Base-by-base conservation (phyloP, 1,140 invertebrate species). In the Drosophila jambulina region DNA sequence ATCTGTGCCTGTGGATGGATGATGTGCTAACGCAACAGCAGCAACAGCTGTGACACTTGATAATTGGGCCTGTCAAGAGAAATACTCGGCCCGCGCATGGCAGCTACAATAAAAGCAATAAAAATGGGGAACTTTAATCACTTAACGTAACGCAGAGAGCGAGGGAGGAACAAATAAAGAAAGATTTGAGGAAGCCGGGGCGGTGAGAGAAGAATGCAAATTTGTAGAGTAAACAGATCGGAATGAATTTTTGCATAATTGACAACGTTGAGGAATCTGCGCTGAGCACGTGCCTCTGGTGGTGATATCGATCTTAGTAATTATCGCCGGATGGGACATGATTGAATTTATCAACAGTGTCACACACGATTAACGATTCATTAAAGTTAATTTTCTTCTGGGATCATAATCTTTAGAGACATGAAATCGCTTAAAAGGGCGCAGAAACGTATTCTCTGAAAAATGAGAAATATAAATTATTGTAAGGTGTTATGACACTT, bases 11-110 rank as follows among this genome's bases (percentile, higher is more conserved):
- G 10, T 27, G 25, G 60, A 67, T 48, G 34, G 61, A 49, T 49
- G 43, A 67, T 49, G 65, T 69, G 67, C 56, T 60, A 49, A 43
- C 40, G 19, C 23, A 60, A 54, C 82, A 81, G 64, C 78, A 43
- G 57, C 58, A 77, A 75, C 82, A 86, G 70, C 79, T 87, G 82
- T 78, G 53, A 59, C 71, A 63, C 65, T 79, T 79, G 83, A 80
- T 87, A 86, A 86, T 86, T 86, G 75, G 62, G 54, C 45, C 74
- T 79, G 82, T 79, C 82, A 86, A 85, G 65, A 68, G 75, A 70
- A 63, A 75, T 53, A 82, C 38, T 54, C 25, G 27, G 38, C 53
- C 46, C 51, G 42, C 49, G 56, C 48, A 67, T 54, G 64, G 23
- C 64, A 46, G 29, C n/a, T 27, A 40, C 38, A 57, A 40, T n/a